These are phyloP conservation scores for Motacilla tschutschensis DNA, from an alignment of 2,113 vertebrate species.

Conservation along the genomic window DNA sequence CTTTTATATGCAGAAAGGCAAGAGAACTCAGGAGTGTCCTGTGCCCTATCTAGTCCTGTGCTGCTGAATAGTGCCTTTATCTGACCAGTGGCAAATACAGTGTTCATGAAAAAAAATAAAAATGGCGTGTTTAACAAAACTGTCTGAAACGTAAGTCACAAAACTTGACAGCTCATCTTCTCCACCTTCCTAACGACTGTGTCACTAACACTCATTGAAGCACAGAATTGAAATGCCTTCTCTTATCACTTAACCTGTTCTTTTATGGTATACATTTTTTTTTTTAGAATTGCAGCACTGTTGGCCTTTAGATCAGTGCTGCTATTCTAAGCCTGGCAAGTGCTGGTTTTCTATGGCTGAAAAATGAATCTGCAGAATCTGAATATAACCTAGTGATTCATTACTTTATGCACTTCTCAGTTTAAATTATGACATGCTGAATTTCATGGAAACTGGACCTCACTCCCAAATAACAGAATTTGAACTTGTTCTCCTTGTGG, in stretches of 20 bases:
- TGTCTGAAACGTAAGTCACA: constrained; percentile 24
- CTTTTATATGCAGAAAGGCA: background rate
- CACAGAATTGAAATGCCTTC: constrained; percentile 32
- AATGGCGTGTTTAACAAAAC: background rate
- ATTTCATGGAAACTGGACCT: constrained; percentile 30
- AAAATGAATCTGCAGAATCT: constrained; percentile 43
- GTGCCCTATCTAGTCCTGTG: background rate
- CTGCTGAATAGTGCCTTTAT: background rate
- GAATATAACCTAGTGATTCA: constrained; percentile 46
- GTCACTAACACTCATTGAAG: constrained; percentile 44
- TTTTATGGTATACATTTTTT: background rate
- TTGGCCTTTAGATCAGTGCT: constrained; percentile 33
- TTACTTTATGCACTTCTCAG: constrained; percentile 33
- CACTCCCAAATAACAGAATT: constrained; percentile 15
- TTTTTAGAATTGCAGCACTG: background rate
- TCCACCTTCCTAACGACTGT: background rate
- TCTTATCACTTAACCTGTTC: constrained; percentile 51
- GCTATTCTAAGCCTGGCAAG: constrained; percentile 30
- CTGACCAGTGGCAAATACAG: background rate
- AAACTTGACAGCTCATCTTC: constrained; percentile 40
- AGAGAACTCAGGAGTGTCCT: background rate
- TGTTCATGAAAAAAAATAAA: background rate
- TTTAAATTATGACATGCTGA: constrained; percentile 16
- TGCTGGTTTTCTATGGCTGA: constrained; percentile 26
- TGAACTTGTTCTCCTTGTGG: constrained; percentile 37